phyloP scores from a whole-genome alignment of 2,888 invertebrate genomes.

The Drosophila nr. medialis region DNA sequence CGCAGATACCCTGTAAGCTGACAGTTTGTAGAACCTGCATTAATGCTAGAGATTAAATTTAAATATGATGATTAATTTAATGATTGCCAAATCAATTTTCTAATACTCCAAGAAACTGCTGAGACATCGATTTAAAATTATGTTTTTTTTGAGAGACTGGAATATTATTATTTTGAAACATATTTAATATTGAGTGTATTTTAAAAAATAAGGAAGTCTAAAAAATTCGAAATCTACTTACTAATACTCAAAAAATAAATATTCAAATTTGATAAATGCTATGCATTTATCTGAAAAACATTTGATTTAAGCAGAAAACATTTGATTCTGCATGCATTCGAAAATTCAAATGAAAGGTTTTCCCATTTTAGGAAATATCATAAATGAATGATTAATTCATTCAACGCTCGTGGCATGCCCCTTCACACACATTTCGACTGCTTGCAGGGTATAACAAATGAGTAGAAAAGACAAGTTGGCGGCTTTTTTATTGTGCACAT shows the following conservation, averaged over 20 bases:
- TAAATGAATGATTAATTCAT: not conserved
- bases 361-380: not conserved
- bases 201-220: too few species aligned
- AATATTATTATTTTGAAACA: not conserved
- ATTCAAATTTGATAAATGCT: not conserved
- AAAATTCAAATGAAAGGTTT: not conserved
- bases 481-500: constrained; percentile 53
- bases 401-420: not conserved
- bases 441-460: constrained; percentile 25
- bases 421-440: not conserved
- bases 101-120: not conserved
- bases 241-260: not conserved
- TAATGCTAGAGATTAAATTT: not conserved
- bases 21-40: not conserved
- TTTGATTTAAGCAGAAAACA: not conserved
- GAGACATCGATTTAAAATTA: not conserved
- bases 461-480: constrained; percentile 32
- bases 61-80: fast-evolving
- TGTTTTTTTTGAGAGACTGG: not conserved
- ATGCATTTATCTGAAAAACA: not conserved
- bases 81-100: not conserved
- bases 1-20: not conserved
- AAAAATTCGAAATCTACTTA: too few species aligned
- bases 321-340: fast-evolving
- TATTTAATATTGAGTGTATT: too few species aligned